phyloP scores from a whole-genome alignment of 2,113 vertebrate species.

The Scortum barcoo region DNA sequence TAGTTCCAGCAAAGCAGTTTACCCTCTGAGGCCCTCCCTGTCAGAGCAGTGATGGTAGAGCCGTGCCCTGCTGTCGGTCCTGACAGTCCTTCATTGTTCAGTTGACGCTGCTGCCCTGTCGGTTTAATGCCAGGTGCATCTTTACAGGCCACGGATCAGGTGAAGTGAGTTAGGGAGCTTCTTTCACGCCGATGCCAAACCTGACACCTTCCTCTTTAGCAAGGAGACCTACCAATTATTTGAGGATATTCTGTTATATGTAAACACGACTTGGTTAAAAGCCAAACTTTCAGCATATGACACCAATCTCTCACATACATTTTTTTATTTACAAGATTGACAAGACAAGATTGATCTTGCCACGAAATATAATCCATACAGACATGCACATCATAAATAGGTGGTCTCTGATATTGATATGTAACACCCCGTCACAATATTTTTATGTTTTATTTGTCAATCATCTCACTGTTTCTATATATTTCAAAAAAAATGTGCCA shows the following conservation, averaged over 20 bases:
- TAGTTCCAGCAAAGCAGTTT: conserved; percentile 99
- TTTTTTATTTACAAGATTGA: too few relatives aligned
- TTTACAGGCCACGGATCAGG: conserved; percentile 87
- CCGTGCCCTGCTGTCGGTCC: conserved; percentile 91
- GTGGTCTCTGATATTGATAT: conserved; percentile 37
- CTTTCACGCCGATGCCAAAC: conserved; percentile 84
- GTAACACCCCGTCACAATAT: conserved; percentile 36
- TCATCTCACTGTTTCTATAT: conserved; percentile 30
- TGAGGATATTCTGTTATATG: conserved; percentile 51
- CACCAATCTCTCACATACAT: conserved; percentile 47
- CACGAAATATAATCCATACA: conserved; percentile 36
- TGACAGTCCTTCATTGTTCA: conserved; percentile 95
- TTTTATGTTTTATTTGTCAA: conserved; percentile 43
- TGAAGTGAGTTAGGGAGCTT: conserved; percentile 76
- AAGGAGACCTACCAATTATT: conserved; percentile 58
- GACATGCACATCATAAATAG: conserved; percentile 25
- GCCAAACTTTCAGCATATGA: conserved; percentile 52
- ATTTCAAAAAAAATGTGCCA: conserved; percentile 27
- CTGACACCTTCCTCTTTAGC: conserved; percentile 79
- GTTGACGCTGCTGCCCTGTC: conserved; percentile 85
- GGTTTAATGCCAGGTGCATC: conserved; percentile 90
- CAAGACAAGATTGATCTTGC: too few relatives aligned
- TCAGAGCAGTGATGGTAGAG: conserved; percentile 91
- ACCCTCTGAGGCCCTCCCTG: conserved; percentile 96
- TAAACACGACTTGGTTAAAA: conserved; percentile 63